phyloP scores from a whole-genome alignment of 2,113 vertebrate species.

The Ctenomys sociabilis region DNA sequence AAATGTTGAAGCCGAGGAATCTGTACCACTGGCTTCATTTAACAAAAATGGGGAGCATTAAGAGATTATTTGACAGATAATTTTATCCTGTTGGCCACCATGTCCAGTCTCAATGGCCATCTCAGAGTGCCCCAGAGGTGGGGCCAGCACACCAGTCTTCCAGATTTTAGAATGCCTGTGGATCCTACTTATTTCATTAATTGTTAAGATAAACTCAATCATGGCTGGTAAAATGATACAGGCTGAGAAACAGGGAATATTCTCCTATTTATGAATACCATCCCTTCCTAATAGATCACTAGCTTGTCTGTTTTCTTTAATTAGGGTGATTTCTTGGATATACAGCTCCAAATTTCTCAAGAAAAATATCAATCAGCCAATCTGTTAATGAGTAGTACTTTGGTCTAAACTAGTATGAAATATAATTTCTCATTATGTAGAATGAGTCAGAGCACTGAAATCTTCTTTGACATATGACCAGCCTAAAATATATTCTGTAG shows the following conservation, averaged over 20 bases:
- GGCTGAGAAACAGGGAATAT: neutral
- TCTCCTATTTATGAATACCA: neutral
- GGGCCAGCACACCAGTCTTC: too few species aligned
- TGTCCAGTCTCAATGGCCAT: too few species aligned
- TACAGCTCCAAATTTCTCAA: neutral
- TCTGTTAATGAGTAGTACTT: neutral
- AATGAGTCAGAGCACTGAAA: neutral
- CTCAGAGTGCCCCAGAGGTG: too few species aligned
- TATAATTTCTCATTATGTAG: neutral
- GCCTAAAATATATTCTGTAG: neutral
- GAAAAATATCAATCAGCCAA: slow-evolving; percentile 21
- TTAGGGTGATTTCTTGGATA: neutral
- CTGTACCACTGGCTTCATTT: neutral
- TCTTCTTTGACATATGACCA: neutral
- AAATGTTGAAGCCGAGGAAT: neutral
- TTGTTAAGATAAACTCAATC: neutral
- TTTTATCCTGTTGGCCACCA: too few species aligned
- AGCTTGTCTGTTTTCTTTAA: neutral
- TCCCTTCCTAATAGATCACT: neutral
- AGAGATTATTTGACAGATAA: neutral
- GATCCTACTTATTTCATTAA: neutral
- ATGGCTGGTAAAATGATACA: neutral
- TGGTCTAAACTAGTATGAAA: slow-evolving; percentile 10
- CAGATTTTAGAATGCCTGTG: neutral
- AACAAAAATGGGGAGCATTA: neutral